phyloP scores from a whole-genome alignment of 2,797 vertebrate species.

The Manis javanica region DNA sequence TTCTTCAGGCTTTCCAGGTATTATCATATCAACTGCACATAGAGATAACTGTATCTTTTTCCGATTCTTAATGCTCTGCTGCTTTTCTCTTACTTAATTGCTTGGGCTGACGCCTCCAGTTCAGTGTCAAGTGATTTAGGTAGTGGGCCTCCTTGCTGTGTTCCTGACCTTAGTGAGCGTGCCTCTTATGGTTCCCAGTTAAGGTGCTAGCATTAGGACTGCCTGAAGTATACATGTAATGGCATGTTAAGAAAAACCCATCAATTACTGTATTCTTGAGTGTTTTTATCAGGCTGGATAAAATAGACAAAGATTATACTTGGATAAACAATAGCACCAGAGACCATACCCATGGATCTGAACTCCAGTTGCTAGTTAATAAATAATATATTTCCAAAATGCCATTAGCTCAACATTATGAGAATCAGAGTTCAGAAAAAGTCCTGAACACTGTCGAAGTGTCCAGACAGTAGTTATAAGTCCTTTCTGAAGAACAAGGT shows the following conservation, averaged over 20 bases:
- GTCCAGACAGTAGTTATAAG: not conserved
- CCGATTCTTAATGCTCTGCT: not conserved
- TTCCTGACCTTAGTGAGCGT: not conserved
- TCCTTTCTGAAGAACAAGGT: not conserved
- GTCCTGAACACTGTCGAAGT: not conserved
- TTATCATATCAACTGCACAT: not conserved
- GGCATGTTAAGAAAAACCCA: not conserved
- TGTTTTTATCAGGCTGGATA: not conserved
- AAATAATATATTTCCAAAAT: slow-evolving; percentile 18
- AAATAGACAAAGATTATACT: not conserved
- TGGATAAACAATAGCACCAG: not conserved
- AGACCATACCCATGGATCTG: not conserved
- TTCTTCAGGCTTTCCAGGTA: not conserved
- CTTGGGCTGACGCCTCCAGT: not conserved
- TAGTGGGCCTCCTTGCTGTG: not conserved
- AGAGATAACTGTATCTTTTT: not conserved
- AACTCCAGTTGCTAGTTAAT: not conserved
- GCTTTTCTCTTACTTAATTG: not conserved
- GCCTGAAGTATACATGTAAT: not conserved
- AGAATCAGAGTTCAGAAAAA: not conserved
- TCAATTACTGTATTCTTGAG: not conserved
- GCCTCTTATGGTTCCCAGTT: not conserved
- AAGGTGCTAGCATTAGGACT: not conserved
- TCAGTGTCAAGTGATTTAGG: not conserved
- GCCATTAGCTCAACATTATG: not conserved